A percentile compares a stretch with the other conserved stretches of the same genome.
These are phyloP conservation scores for Lacerta bilineata DNA, from an alignment of 2,797 vertebrate genomes.

Conservation along the genomic window DNA sequence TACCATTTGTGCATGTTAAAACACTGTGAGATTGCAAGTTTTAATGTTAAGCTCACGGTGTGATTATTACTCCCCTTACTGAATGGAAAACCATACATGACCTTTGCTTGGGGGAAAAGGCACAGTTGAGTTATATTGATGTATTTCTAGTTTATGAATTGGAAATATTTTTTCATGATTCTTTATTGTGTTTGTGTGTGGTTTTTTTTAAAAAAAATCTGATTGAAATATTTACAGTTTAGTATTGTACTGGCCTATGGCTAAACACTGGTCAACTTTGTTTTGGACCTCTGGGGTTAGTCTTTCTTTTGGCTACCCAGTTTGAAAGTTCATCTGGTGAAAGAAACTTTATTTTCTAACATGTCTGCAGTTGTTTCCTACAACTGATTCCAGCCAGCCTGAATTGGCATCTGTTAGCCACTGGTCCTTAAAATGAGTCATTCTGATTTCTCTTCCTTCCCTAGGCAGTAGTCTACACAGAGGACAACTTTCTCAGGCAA, in stretches of 20 bases:
- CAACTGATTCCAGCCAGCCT: not conserved
- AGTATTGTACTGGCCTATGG: not conserved
- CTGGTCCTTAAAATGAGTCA: not conserved
- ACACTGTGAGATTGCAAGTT: not conserved
- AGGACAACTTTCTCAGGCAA: not conserved
- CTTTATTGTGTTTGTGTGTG: too few species aligned
- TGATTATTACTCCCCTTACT: not conserved
- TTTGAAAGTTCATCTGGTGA: not conserved
- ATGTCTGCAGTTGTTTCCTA: not conserved
- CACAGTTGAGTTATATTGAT: not conserved
- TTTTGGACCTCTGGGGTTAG: not conserved
- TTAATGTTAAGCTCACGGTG: not conserved
- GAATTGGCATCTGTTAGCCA: not conserved
- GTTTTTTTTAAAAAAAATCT: not conserved
- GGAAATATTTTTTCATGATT: not conserved
- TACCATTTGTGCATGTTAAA: not conserved
- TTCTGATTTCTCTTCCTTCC: not conserved
- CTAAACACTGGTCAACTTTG: not conserved
- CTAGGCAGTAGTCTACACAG: not conserved
- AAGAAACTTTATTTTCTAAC: slow-evolving; percentile 7
- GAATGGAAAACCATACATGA: not conserved
- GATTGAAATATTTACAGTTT: not conserved
- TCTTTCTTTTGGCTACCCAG: not conserved
- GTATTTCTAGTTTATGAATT: not conserved
- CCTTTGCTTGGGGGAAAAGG: not conserved